Percentiles rank a stretch among this genome's conserved stretches.
Conservation (phyloP, 2,113 vertebrate species). For the Ctenomys sociabilis region DNA sequence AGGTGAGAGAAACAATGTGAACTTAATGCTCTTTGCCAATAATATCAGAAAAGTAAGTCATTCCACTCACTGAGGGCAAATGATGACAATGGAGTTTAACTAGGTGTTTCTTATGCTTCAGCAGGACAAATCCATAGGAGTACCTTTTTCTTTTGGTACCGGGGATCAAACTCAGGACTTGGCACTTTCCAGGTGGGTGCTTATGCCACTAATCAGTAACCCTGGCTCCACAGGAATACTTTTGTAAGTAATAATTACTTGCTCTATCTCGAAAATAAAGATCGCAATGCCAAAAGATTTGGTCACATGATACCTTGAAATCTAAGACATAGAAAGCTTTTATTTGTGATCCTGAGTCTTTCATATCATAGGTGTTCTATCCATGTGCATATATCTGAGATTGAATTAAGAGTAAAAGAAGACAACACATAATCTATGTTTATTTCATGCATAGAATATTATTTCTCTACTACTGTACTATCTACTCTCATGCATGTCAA, state of each 20-base stretch:
- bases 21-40: not conserved
- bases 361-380: not conserved
- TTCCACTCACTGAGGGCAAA: not conserved
- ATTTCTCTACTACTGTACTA: not conserved
- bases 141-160: not conserved
- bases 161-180: no score
- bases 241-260: conserved; percentile 1
- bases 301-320: not conserved
- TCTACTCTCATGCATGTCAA: conserved; percentile 29
- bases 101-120: not conserved
- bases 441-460: conserved; percentile 18
- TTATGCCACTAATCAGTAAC: no score
- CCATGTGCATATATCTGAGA: not conserved
- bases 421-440: not conserved
- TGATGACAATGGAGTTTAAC: not conserved
- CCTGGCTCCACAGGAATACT: not conserved
- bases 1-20: not conserved
- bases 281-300: conserved; percentile 44
- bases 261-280: not conserved
- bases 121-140: not conserved
- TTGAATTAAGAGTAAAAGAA: conserved; percentile 44
- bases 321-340: not conserved
- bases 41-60: conserved; percentile 32
- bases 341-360: not conserved
- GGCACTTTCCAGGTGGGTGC: no score